Conservation (phyloP, 2,113 vertebrate species). For the Clarias macrocephalus region DNA sequence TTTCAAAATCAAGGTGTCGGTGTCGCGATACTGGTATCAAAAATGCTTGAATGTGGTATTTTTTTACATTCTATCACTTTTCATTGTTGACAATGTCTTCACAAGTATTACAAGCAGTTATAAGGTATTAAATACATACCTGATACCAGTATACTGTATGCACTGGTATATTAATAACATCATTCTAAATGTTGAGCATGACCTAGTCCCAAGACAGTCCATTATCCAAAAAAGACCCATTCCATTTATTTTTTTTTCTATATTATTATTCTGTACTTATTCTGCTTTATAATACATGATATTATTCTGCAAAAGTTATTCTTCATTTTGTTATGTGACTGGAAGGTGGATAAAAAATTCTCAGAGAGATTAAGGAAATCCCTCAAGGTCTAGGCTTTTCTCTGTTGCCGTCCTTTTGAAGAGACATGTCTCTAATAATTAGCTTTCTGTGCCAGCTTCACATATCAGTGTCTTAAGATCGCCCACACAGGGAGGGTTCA, state of each 20-base stretch:
- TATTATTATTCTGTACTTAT: conserved; percentile 30
- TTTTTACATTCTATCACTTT: no score
- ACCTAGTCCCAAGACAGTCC: background rate
- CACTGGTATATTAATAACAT: background rate
- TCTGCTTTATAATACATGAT: conserved; percentile 32
- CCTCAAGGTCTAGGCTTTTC: conserved; percentile 18
- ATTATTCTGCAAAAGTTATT: conserved; percentile 4
- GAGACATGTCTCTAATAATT: conserved; percentile 27
- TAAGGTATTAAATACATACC: background rate
- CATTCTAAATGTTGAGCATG: background rate
- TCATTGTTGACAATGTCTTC: no score
- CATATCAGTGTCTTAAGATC: conserved; percentile 28
- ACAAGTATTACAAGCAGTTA: background rate
- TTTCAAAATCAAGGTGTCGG: no score
- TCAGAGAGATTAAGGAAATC: conserved; percentile 1
- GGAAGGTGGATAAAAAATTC: conserved; percentile 10
- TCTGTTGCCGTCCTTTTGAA: conserved; percentile 10
- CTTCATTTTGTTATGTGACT: conserved; percentile 31
- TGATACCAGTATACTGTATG: background rate
- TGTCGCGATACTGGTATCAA: no score
- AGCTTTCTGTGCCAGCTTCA: conserved; percentile 9
- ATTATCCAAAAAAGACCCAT: background rate
- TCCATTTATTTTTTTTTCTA: background rate
- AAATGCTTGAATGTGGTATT: no score
- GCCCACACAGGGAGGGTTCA: conserved; percentile 1